These are phyloP conservation scores for Rutpela maculata DNA, from an alignment of 2,888 invertebrate genomes.

Conservation along the genomic window DNA sequence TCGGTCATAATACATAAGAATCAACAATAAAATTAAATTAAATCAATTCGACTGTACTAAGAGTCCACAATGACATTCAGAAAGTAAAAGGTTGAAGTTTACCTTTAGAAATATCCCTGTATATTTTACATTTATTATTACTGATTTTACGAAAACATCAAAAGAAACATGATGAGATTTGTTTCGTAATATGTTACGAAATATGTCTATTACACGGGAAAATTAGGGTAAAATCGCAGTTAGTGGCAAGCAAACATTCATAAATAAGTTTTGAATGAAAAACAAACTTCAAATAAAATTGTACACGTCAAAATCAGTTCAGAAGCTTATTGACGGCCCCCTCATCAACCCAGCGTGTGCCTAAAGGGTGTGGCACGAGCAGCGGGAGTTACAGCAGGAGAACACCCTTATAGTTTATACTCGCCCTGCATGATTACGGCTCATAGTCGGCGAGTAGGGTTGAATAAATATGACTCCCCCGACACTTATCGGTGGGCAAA, in stretches of 20 bases:
- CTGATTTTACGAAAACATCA: too few relatives aligned
- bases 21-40: too few relatives aligned
- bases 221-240: background rate
- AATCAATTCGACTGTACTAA: too few relatives aligned
- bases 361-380: slow-evolving; percentile 20
- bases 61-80: too few relatives aligned
- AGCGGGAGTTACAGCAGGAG: slow-evolving; percentile 15
- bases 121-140: too few relatives aligned
- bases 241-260: background rate
- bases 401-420: slow-evolving; percentile 32
- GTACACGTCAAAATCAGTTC: slow-evolving; percentile 27
- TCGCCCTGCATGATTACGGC: slow-evolving; percentile 37
- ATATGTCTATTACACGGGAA: background rate
- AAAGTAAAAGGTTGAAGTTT: too few relatives aligned
- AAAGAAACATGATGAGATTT: too few relatives aligned
- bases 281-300: slow-evolving; percentile 9
- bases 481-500: slow-evolving; percentile 48
- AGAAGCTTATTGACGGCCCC: slow-evolving; percentile 7
- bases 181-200: too few relatives aligned
- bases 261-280: background rate
- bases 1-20: too few relatives aligned
- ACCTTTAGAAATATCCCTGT: too few relatives aligned
- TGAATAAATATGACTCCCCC: slow-evolving; percentile 45
- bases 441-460: slow-evolving; percentile 27
- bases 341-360: slow-evolving; percentile 15